Conservation (phyloP, 2,888 invertebrate species). For the Pedicia rivosa region DNA sequence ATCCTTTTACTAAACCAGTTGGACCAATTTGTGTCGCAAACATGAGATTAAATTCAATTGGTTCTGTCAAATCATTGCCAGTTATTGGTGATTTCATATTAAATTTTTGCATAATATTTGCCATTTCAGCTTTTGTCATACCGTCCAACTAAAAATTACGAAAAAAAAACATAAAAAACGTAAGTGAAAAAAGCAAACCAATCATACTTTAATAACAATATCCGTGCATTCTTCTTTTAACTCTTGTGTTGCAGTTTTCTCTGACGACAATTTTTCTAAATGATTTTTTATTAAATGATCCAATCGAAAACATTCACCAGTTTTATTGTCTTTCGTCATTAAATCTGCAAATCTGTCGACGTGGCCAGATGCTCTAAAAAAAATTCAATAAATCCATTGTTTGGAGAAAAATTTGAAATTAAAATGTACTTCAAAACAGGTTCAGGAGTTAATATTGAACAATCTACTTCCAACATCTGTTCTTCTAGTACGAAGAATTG, state of each 20-base stretch:
- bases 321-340: constrained; percentile 95
- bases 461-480: constrained; percentile 97
- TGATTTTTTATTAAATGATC: constrained; percentile 96
- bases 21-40: constrained; percentile 97
- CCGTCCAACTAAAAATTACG: constrained; percentile 52
- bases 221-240: constrained; percentile 58
- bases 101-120: constrained; percentile 65
- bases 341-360: constrained; percentile 98
- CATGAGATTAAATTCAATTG: constrained; percentile 98
- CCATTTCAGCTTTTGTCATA: constrained; percentile 82
- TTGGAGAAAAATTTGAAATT: neutral
- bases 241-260: constrained; percentile 64
- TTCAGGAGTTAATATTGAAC: constrained; percentile 94
- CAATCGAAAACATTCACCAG: constrained; percentile 92
- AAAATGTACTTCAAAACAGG: constrained; percentile 72
- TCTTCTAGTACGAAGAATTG: constrained; percentile 94
- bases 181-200: neutral
- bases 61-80: constrained; percentile 87
- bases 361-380: constrained; percentile 79
- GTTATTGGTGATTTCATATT: constrained; percentile 91
- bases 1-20: constrained; percentile 85
- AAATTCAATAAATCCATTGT: too few species aligned
- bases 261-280: constrained; percentile 67
- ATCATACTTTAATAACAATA: constrained; percentile 49
- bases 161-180: constrained; percentile 1